Evolutionary conservation across 2,888 invertebrate genomes (phyloP).

Genomic region (Drosophila mulleri): DNA sequence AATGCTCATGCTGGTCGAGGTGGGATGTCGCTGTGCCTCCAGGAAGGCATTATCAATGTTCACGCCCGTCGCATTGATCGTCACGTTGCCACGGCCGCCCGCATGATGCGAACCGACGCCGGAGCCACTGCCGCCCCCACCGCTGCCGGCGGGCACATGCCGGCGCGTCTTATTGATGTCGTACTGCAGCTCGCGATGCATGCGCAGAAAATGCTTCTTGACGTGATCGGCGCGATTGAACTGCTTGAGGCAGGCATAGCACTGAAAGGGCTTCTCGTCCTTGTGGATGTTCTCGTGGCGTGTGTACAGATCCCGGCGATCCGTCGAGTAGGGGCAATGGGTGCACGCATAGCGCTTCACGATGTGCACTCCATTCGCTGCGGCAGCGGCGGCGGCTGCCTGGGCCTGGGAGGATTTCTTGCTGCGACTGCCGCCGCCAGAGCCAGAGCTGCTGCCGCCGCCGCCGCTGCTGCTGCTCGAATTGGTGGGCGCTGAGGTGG

Average conservation of each 20-base stretch:
- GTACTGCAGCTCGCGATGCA: conserved; percentile 96
- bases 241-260: conserved; percentile 96
- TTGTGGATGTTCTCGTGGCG: conserved; percentile 97
- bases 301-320: conserved; percentile 95
- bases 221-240: conserved; percentile 98
- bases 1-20: conserved; percentile 84
- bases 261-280: conserved; percentile 97
- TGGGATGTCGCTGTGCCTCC: conserved; percentile 84
- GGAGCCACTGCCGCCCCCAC: conserved; percentile 53
- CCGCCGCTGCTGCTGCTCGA: conserved; percentile 64
- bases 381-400: conserved; percentile 68
- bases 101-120: conserved; percentile 86
- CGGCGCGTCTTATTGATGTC: conserved; percentile 93
- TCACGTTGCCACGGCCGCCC: conserved; percentile 86
- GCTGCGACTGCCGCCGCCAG: conserved; percentile 59
- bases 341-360: conserved; percentile 93
- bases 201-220: conserved; percentile 96
- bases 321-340: conserved; percentile 96
- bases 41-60: conserved; percentile 83
- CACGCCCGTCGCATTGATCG: conserved; percentile 82
- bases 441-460: conserved; percentile 59
- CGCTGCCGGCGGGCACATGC: conserved; percentile 83
- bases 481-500: conserved; percentile 71
- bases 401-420: conserved; percentile 73
- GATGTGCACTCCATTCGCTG: conserved; percentile 82